Percentiles rank a stretch among this genome's conserved stretches.
Conservation (phyloP, 2,797 vertebrate genomes). For the Gobionotothen gibberifrons region DNA sequence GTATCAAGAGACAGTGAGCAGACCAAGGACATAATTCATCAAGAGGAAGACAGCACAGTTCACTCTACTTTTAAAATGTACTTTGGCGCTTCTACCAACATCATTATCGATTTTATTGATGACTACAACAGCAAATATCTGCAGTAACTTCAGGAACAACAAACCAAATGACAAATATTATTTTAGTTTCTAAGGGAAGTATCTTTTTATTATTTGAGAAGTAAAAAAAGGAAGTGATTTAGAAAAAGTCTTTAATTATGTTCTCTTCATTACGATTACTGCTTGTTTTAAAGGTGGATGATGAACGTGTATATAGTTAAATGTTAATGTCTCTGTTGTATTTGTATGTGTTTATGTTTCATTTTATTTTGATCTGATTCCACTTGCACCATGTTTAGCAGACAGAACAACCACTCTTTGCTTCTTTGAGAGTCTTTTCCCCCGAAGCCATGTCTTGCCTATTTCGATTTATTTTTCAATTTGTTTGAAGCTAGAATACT, state of each 20-base stretch:
- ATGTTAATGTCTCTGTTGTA: neutral
- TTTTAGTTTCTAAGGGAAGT: no score
- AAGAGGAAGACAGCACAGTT: neutral
- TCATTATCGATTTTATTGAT: neutral
- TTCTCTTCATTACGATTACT: no score
- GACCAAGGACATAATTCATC: neutral
- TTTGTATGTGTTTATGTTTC: neutral
- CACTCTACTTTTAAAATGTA: neutral
- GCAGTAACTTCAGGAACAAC: neutral
- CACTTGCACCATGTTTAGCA: neutral
- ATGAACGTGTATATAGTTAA: neutral
- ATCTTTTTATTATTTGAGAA: no score
- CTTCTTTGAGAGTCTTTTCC: neutral
- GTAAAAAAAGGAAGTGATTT: neutral
- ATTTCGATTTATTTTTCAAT: constrained; percentile 9
- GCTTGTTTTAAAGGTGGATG: neutral
- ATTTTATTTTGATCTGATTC: neutral
- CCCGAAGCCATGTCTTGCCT: neutral
- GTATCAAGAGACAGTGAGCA: constrained; percentile 8
- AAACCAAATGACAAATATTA: neutral
- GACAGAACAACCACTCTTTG: neutral
- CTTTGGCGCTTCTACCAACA: neutral
- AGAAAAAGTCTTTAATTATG: no score
- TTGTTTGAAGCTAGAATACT: neutral
- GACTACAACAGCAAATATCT: neutral